Base-by-base conservation (phyloP, 2,888 invertebrate species). In the Lithophane leautieri region DNA sequence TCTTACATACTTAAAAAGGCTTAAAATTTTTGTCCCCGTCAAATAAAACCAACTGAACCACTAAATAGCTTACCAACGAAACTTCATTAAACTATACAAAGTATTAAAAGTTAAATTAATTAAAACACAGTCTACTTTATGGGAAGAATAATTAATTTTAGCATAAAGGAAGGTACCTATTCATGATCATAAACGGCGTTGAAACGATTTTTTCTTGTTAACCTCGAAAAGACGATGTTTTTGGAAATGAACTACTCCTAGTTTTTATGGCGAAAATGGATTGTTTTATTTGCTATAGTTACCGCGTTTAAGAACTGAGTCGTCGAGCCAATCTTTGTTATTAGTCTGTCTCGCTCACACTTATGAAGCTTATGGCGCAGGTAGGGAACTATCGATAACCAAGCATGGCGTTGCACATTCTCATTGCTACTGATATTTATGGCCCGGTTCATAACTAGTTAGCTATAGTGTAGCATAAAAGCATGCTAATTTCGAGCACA, bases 71-170 rank as follows among this genome's bases (percentile, higher is more conserved):
- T 81, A 82, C 77, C 63, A 73, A 63, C 47, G 61, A 78, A 87
- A 83, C 83, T 89, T 88, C 76, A 88, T 88, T 88, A 82, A 88
- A 88, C 83, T 89, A 80, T 7, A 54, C 62, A 68, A 88, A 88
- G 87, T 87, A 83, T 87, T 89, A 82, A 81, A 88, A 89, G 76
- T 83, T 83, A 83, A 89, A 89, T 88, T 86, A 85, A 89, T 88
- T 86, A 83, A 76, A 84, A 75, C 63, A 70, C 71, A 50, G 71
- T 79, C 79, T 84, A 81, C 78, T 87, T 87, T 86, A 84, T 78
- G 78, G 67, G 62, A 11, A 47, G 76, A 69, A 85, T 88, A 81
- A 87, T 88, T 86, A 86, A 88, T 85, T 88, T 83, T 63, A 61
- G 80, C 77, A 81, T 84, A 79, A 86, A 70, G 80, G 62, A 4